Evolutionary conservation across 2,113 vertebrate species (phyloP), one percentile per base, ranked within the genome.

Genomic region (Anser brachyrhynchus): DNA sequence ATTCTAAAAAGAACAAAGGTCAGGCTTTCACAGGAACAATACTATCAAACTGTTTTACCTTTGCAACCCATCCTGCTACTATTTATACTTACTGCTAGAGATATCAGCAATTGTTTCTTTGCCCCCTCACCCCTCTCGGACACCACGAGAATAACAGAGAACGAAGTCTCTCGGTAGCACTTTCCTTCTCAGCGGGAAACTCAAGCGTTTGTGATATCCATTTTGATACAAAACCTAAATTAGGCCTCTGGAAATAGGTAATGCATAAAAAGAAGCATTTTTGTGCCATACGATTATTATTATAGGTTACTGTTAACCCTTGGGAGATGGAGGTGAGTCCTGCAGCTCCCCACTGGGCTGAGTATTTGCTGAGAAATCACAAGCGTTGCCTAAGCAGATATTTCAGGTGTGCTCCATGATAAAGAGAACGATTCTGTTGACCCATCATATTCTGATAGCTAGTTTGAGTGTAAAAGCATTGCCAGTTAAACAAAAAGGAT

Each of bases 141-240:
- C 96, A 88, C 95, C 92, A 57, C 1, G 67, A 94, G 95, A 94
- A 94, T 93, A 91, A 93, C 91, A 92, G 83, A 92, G 92, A 93
- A 39, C 4, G 4, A 95, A 97, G 92, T 91, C 96, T 97, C 96
- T 93, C 58, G 0, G 84, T 78, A 97, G 96, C 97, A 98, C 92
- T 98, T 98, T 97, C 86, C 95, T 94, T 97, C 98, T 90, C 98
- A 98, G 98, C 96, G 26, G 98, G 98, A 97, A 96, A 93, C 97
- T 83, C 90, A 20, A 94, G 95, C 78, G 80, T 97, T 98, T 98
- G 98, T 94, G 97, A 98, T 96, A 98, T 97, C 97, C 97, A 98
- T 98, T 98, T 98, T 98, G 98, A 98, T 98, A 98, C 97, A 97
- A 96, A 97, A 97, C 97, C 97, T 95, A 98, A 98, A 98, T 98